phyloP scores from a whole-genome alignment of 2,888 invertebrate species.

The Limnephilus marmoratus region DNA sequence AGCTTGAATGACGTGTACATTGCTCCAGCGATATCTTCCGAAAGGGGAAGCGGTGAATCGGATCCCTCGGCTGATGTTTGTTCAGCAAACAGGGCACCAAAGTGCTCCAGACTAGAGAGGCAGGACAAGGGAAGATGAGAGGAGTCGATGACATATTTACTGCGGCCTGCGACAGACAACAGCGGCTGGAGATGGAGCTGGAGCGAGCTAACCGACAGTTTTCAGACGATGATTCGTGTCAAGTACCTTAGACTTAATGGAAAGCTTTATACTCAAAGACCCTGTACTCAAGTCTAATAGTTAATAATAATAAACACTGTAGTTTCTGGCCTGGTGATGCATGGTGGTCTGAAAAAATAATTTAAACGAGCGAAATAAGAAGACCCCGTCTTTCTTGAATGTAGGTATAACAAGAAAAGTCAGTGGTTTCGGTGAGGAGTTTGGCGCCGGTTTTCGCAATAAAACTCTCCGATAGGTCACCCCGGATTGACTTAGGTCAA shows the following conservation, averaged over 20 bases:
- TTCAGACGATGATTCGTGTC: neutral
- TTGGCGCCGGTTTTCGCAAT: too few relatives aligned
- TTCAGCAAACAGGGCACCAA: conserved; percentile 12
- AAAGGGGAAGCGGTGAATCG: conserved; percentile 8
- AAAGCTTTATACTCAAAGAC: neutral
- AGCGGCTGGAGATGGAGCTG: neutral
- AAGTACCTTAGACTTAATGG: neutral
- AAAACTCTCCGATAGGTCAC: too few relatives aligned
- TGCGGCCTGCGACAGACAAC: neutral
- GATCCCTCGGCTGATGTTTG: conserved; percentile 26
- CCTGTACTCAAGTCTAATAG: neutral
- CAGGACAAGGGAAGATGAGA: neutral
- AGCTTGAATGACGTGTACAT: conserved; percentile 25
- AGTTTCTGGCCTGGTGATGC: neutral
- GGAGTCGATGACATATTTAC: conserved; percentile 26
- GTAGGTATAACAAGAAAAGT: neutral
- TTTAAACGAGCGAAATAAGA: neutral
- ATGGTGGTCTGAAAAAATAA: neutral
- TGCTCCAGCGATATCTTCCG: conserved; percentile 30
- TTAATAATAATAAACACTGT: neutral
- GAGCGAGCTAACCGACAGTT: neutral
- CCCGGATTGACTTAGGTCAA: too few relatives aligned
- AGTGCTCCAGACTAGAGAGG: neutral
- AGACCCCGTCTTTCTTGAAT: neutral
- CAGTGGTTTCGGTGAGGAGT: too few relatives aligned